A percentile compares a stretch with the other conserved stretches of the same genome.
Conservation (phyloP, 1,140 invertebrate genomes). For the Pseudoatta argentina region DNA sequence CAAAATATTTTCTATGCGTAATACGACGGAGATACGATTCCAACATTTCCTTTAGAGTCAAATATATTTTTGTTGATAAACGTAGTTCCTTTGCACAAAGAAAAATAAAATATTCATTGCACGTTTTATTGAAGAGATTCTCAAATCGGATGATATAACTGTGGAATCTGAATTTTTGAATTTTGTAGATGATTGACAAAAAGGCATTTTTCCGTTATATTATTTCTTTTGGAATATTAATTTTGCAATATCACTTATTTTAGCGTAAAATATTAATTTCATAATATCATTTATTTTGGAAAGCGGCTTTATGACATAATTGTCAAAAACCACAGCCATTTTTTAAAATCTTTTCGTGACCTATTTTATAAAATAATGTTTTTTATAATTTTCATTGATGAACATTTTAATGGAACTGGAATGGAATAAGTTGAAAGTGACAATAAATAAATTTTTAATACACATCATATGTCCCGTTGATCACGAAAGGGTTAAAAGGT, state of each 20-base stretch:
- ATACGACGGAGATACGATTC: constrained; percentile 18
- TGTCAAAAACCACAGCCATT: not conserved
- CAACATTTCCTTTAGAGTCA: not conserved
- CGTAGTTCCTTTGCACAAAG: not conserved
- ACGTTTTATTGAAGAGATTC: constrained; percentile 31
- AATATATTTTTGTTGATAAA: constrained; percentile 41
- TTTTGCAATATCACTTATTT: not conserved
- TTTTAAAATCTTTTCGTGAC: not conserved
- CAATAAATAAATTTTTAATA: too few species aligned
- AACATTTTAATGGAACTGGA: too few species aligned
- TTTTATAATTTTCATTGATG: too few species aligned
- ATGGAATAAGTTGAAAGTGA: too few species aligned
- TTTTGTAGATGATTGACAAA: not conserved
- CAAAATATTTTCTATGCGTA: constrained; percentile 53
- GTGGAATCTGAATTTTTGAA: constrained; percentile 19
- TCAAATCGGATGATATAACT: constrained; percentile 27
- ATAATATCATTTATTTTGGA: too few species aligned
- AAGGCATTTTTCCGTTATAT: not conserved
- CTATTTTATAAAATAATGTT: too few species aligned
- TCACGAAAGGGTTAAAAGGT: not conserved
- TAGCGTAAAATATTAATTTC: too few species aligned
- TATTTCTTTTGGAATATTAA: not conserved
- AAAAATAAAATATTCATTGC: constrained; percentile 45
- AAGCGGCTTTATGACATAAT: not conserved
- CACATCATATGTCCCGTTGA: too few species aligned